These are phyloP conservation scores for Eira barbara DNA, from an alignment of 2,113 vertebrate species.

Conservation along the genomic window DNA sequence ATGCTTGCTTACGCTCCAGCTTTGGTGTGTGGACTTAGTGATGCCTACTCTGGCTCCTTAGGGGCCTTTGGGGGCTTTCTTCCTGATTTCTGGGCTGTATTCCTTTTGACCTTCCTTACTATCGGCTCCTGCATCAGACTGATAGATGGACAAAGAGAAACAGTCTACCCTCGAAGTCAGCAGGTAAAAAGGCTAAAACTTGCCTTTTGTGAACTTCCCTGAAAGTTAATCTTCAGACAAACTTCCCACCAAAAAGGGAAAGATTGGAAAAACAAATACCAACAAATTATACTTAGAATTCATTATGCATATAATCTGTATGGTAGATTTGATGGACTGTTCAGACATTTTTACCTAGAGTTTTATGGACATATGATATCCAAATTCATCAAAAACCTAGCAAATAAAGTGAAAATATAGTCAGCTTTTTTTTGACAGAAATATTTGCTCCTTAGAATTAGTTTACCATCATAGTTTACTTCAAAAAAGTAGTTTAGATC, in stretches of 20 bases:
- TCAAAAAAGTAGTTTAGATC: background rate
- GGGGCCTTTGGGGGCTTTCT: background rate
- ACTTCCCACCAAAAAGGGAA: background rate
- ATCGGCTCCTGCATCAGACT: background rate
- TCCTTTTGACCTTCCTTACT: background rate
- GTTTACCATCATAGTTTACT: background rate
- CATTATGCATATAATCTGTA: background rate
- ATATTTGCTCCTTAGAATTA: background rate
- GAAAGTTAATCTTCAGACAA: conserved; percentile 2
- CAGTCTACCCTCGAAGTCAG: accelerated
- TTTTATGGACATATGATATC: background rate
- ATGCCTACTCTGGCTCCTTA: background rate
- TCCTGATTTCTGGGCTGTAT: background rate
- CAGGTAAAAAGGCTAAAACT: background rate
- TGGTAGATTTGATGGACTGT: background rate
- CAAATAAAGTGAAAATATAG: background rate
- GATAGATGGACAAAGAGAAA: background rate
- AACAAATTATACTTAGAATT: background rate
- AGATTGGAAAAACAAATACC: background rate
- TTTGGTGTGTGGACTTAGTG: background rate
- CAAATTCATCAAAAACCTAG: background rate
- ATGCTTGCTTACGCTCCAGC: accelerated
- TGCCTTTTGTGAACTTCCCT: background rate
- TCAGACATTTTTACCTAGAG: background rate
- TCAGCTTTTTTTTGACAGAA: background rate